Evolutionary conservation across 2,888 invertebrate genomes (phyloP).

Genomic region (Stenolophus ochropezus): DNA sequence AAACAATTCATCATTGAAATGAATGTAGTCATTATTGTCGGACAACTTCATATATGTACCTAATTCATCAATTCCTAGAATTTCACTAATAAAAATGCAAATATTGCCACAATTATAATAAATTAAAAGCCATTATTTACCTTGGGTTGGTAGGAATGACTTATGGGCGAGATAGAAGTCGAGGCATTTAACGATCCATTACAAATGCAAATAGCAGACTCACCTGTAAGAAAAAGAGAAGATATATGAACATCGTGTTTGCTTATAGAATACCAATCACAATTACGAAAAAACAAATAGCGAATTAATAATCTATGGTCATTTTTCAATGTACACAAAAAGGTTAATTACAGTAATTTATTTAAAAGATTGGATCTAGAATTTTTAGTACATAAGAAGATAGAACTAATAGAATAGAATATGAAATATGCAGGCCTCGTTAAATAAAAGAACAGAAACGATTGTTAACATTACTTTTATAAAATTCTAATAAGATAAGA

Average conservation of each 20-base stretch:
- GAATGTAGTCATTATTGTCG: neutral
- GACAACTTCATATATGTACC: constrained; percentile 1
- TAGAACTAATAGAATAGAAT: no score
- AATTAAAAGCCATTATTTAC: constrained; percentile 39
- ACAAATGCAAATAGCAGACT: constrained; percentile 47
- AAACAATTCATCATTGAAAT: neutral
- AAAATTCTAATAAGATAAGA: no score
- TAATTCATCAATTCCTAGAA: neutral
- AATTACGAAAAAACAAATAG: no score
- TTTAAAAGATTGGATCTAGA: no score
- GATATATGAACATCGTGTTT: constrained; percentile 24
- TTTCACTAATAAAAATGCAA: constrained; percentile 37
- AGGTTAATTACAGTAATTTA: no score
- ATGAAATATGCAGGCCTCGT: no score
- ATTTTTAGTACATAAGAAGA: no score
- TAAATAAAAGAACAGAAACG: no score
- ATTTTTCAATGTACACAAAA: no score
- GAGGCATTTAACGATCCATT: constrained; percentile 46
- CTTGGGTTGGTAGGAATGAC: constrained; percentile 5
- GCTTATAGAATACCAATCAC: no score
- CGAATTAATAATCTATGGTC: no score
- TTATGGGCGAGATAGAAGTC: constrained; percentile 30
- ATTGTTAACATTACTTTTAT: no score
- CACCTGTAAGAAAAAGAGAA: constrained; percentile 48
- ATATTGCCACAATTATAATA: constrained; percentile 44